These are phyloP conservation scores for Siniperca knerii DNA, from an alignment of 2,113 vertebrate species.

Conservation along the genomic window DNA sequence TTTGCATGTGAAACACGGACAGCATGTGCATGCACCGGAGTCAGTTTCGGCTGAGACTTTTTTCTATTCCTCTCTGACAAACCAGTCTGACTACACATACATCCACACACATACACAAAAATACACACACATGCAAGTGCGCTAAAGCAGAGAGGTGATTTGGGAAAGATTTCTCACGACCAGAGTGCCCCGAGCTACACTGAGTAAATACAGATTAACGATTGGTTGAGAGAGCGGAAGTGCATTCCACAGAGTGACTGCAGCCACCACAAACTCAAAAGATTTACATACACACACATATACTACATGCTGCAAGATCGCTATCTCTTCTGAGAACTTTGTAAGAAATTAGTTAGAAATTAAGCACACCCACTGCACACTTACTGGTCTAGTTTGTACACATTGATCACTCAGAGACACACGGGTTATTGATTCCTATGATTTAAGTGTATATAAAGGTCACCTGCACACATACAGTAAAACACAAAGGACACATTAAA, in stretches of 20 bases:
- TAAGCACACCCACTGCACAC: not conserved
- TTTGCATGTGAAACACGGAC: constrained; percentile 47
- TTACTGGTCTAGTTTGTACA: not conserved
- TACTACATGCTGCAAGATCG: not conserved
- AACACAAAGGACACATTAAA: constrained; percentile 5
- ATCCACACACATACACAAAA: constrained; percentile 4
- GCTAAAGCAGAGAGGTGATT: constrained; percentile 46
- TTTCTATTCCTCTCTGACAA: constrained; percentile 69
- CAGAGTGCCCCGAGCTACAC: constrained; percentile 57
- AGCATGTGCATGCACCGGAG: constrained; percentile 15
- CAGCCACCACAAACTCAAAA: constrained; percentile 41
- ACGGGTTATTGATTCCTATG: not conserved
- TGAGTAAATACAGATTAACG: constrained; percentile 83
- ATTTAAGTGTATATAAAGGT: constrained; percentile 8
- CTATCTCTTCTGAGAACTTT: constrained; percentile 23
- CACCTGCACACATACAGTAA: not conserved
- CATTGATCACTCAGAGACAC: not conserved
- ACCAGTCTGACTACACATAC: constrained; percentile 72
- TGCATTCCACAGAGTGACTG: constrained; percentile 72
- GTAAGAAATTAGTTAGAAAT: constrained; percentile 9
- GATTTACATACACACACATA: constrained; percentile 22
- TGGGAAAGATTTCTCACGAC: constrained; percentile 64
- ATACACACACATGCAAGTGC: constrained; percentile 26
- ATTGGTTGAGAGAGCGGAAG: constrained; percentile 73
- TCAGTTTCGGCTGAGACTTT: constrained; percentile 72